Evolutionary conservation across 1,140 invertebrate genomes (phyloP).

Genomic region (Nomia melanderi): DNA sequence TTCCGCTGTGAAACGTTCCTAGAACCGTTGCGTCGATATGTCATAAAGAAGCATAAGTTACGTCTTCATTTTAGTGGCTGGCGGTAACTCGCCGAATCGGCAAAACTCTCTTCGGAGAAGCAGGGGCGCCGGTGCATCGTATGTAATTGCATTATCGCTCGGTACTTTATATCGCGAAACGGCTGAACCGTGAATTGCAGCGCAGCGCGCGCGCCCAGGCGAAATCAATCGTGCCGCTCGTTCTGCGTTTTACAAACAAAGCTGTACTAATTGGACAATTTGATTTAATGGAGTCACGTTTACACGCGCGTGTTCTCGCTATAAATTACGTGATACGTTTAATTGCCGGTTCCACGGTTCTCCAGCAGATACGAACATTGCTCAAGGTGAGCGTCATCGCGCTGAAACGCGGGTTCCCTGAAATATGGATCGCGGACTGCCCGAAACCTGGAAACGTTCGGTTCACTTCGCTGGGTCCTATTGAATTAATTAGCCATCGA

Average conservation of each 20-base stretch:
- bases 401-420: not conserved
- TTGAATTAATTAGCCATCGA: not conserved
- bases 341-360: conserved; percentile 42
- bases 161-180: conserved; percentile 1
- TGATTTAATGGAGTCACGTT: conserved; percentile 55
- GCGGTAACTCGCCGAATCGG: not conserved
- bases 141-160: conserved; percentile 16
- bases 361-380: conserved; percentile 3
- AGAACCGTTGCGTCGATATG: too few relatives aligned
- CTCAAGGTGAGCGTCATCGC: not conserved
- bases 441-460: not conserved
- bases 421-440: not conserved
- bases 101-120: not conserved
- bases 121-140: not conserved
- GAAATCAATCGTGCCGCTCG: conserved; percentile 38
- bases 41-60: too few relatives aligned
- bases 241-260: conserved; percentile 43
- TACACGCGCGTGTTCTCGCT: conserved; percentile 39
- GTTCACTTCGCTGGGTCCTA: not conserved
- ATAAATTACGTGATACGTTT: conserved; percentile 43
- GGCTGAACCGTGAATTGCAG: conserved; percentile 13
- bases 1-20: too few relatives aligned
- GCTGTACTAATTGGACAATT: conserved; percentile 57
- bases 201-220: not conserved
- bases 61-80: not conserved